These are phyloP conservation scores for Cerastis leucographa DNA, from an alignment of 2,888 invertebrate species.

Conservation along the genomic window DNA sequence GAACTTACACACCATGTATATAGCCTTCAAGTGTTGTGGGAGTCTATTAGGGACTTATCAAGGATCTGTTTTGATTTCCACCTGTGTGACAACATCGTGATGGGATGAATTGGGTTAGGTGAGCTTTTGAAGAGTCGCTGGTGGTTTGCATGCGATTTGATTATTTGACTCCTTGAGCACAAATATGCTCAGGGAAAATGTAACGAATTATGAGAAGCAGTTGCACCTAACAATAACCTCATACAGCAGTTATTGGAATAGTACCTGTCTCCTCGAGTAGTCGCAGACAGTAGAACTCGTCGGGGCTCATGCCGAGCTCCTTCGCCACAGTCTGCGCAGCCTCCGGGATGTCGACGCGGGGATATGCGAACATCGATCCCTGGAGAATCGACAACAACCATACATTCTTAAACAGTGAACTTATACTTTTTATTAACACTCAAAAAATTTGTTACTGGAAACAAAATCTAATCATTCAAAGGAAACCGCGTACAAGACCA, in stretches of 20 bases:
- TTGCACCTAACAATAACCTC: neutral
- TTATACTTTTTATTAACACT: neutral
- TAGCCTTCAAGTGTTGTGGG: neutral
- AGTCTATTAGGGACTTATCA: neutral
- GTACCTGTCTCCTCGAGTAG: constrained; percentile 93
- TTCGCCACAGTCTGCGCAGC: constrained; percentile 94
- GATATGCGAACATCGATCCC: constrained; percentile 98
- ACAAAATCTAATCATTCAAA: neutral
- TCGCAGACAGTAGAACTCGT: constrained; percentile 95
- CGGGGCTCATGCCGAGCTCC: constrained; percentile 91
- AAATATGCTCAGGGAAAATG: neutral
- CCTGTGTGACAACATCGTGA: neutral
- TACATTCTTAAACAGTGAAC: neutral
- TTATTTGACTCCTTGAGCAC: neutral
- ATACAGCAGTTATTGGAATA: neutral
- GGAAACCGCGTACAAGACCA: neutral
- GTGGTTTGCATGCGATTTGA: neutral
- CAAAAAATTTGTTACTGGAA: neutral
- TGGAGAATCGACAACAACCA: constrained; percentile 68
- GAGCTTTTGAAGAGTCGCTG: neutral
- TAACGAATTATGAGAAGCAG: neutral
- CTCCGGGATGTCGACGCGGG: constrained; percentile 93
- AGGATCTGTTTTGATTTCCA: neutral
- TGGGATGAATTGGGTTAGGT: neutral
- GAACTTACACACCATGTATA: neutral